These are phyloP conservation scores for Drosophila parthenogenetica DNA, from an alignment of 2,888 invertebrate genomes.

Conservation along the genomic window DNA sequence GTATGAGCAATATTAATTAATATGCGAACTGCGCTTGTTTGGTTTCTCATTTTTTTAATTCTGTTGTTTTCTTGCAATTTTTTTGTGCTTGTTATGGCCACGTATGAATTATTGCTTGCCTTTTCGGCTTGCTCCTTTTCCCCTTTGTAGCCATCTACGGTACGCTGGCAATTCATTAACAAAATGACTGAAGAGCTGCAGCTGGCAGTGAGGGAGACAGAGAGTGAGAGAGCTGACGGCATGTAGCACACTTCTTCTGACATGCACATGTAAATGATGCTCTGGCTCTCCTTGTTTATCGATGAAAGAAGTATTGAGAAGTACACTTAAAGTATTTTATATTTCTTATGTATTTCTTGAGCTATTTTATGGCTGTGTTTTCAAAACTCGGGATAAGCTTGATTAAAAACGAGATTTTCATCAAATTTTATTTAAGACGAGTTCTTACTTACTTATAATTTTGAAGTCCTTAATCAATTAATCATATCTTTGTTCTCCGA, in stretches of 20 bases:
- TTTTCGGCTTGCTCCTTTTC: constrained; percentile 37
- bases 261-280: constrained; percentile 54
- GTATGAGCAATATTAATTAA: constrained; percentile 67
- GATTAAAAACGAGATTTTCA: no score
- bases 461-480: no score
- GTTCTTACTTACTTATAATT: no score
- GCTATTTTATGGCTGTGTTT: no score
- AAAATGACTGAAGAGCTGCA: constrained; percentile 67
- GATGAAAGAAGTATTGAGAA: constrained; percentile 35
- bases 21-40: constrained; percentile 39
- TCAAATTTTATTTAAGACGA: no score
- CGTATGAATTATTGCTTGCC: constrained; percentile 54
- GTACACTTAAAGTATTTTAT: neutral
- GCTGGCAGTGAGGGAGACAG: constrained; percentile 38
- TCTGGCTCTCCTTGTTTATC: constrained; percentile 55
- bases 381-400: no score
- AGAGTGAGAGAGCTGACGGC: constrained; percentile 37
- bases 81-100: constrained; percentile 26
- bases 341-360: neutral
- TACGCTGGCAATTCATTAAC: constrained; percentile 70
- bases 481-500: no score
- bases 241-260: constrained; percentile 38
- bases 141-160: constrained; percentile 1
- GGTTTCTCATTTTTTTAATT: neutral
- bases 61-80: constrained; percentile 3